Evolutionary conservation across 2,888 invertebrate species (phyloP).

Genomic region (Drosophila affinis): DNA sequence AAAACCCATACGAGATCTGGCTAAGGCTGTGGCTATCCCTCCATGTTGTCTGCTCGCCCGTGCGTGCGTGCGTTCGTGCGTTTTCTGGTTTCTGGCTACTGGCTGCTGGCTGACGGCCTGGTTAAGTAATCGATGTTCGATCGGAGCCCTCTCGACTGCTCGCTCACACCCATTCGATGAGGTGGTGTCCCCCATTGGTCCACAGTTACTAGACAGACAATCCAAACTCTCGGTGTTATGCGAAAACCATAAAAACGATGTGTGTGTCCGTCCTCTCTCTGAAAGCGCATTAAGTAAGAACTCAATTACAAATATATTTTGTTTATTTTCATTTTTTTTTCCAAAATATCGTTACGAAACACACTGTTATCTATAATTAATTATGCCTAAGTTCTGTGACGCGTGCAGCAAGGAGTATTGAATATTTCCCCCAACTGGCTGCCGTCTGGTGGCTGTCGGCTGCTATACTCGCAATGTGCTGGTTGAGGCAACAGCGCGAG

Average conservation of each 20-base stretch:
- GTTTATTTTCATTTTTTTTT: constrained; percentile 48
- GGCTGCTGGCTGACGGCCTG: constrained; percentile 54
- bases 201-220: constrained; percentile 73
- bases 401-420: constrained; percentile 67
- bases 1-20: constrained; percentile 13
- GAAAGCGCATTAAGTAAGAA: constrained; percentile 79
- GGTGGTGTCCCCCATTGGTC: constrained; percentile 68
- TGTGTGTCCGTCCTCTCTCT: constrained; percentile 79
- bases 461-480: constrained; percentile 4
- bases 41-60: constrained; percentile 34
- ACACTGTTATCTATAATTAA: constrained; percentile 35
- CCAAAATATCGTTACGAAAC: constrained; percentile 45
- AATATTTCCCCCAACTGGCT: constrained; percentile 61
- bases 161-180: constrained; percentile 66
- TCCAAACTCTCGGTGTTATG: constrained; percentile 70
- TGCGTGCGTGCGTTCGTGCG: constrained; percentile 25
- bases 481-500: neutral
- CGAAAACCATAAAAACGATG: constrained; percentile 69
- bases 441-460: neutral
- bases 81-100: constrained; percentile 61
- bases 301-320: constrained; percentile 70
- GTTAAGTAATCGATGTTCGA: constrained; percentile 64
- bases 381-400: constrained; percentile 71
- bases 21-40: constrained; percentile 34
- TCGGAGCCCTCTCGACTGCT: constrained; percentile 58